Conservation (phyloP, 1,140 invertebrate genomes). For the Amphibalanus amphitrite region DNA sequence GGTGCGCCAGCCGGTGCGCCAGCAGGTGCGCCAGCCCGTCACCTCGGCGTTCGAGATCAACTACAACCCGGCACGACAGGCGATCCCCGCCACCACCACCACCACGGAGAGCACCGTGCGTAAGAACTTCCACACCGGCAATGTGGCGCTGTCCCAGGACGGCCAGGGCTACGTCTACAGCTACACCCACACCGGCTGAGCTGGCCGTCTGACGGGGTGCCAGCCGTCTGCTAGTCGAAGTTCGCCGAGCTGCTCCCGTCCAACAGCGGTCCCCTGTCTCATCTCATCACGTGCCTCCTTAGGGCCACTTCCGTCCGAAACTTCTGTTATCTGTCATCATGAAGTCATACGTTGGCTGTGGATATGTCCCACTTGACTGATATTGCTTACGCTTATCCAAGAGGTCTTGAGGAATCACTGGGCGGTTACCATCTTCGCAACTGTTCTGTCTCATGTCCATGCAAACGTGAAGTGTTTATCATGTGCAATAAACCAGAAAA, state of each 20-base stretch:
- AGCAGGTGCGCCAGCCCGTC: not conserved
- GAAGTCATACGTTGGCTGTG: too few relatives aligned
- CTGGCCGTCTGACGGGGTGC: too few relatives aligned
- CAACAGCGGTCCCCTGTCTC: too few relatives aligned
- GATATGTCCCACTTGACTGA: too few relatives aligned
- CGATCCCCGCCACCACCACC: not conserved
- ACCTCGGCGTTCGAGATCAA: not conserved
- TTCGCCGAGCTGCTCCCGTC: too few relatives aligned
- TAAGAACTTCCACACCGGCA: not conserved
- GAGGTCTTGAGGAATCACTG: too few relatives aligned
- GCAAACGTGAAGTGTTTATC: not conserved
- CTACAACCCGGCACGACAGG: not conserved
- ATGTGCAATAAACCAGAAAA: not conserved
- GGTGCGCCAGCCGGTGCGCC: not conserved
- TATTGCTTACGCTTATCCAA: too few relatives aligned
- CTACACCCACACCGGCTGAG: not conserved
- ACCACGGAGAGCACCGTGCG: not conserved
- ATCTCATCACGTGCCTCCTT: too few relatives aligned
- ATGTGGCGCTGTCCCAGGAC: not conserved
- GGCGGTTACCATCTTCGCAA: too few relatives aligned
- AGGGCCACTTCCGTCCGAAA: too few relatives aligned
- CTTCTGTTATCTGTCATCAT: too few relatives aligned
- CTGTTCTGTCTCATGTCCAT: not conserved
- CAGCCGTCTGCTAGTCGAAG: too few relatives aligned
- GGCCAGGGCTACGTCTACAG: not conserved